These are phyloP conservation scores for Hanleya hanleyi DNA, from an alignment of 2,888 invertebrate genomes.

Conservation along the genomic window DNA sequence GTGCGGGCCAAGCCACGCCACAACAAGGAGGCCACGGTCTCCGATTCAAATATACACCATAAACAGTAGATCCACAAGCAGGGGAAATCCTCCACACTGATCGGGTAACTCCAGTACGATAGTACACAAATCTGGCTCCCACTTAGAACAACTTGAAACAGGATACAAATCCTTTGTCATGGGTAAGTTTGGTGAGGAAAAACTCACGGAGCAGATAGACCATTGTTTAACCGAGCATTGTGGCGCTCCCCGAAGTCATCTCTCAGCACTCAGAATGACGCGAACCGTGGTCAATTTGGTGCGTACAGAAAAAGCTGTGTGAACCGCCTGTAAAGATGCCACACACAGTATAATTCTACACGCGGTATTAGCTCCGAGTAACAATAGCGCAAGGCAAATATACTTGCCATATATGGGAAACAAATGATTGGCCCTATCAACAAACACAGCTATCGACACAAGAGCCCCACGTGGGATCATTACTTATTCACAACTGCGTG, in stretches of 20 bases:
- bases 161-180: constrained; percentile 10
- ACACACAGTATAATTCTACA: constrained; percentile 63
- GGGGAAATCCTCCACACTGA: too few relatives aligned
- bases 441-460: constrained; percentile 57
- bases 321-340: constrained; percentile 47
- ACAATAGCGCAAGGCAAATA: constrained; percentile 66
- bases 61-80: too few relatives aligned
- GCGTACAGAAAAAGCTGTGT: constrained; percentile 31
- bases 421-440: constrained; percentile 70
- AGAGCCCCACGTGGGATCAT: constrained; percentile 66
- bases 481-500: constrained; percentile 51
- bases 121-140: too few relatives aligned
- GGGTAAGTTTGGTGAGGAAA: constrained; percentile 3
- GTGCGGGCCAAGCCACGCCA: too few relatives aligned
- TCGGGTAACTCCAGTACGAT: too few relatives aligned
- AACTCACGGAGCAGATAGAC: constrained; percentile 5
- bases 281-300: constrained; percentile 11
- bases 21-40: too few relatives aligned
- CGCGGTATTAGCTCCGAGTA: constrained; percentile 61
- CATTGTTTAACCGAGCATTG: constrained; percentile 6
- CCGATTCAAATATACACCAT: too few relatives aligned
- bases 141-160: neutral
- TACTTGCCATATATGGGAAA: constrained; percentile 64
- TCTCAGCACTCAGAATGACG: constrained; percentile 1
- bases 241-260: constrained; percentile 9